Evolutionary conservation across 2,113 vertebrate species (phyloP), one percentile per base, ranked within the genome.

Genomic region (Heterochromis multidens): DNA sequence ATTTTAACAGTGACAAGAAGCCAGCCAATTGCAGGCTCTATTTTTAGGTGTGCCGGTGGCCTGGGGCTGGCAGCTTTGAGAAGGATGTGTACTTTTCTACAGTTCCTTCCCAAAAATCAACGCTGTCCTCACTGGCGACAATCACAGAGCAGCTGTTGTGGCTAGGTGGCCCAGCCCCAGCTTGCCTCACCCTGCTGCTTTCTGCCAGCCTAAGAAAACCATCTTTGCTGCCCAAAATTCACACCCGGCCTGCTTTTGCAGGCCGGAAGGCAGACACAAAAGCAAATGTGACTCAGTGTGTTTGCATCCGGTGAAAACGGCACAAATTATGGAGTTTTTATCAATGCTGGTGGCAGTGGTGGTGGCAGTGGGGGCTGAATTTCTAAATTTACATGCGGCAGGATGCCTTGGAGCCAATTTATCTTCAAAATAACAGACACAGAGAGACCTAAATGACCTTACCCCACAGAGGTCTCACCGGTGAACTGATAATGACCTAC

Each of bases 81-180:
- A 86, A 95, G 96, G 95, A 96, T 96, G 95, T 96, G 91, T 95
- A 96, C 91, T 92, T 92, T 95, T 95, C 94, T 94, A 84, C 89
- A 96, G 95, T 87, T 97, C 96, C 96, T 96, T 97, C 96, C 96
- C 96, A 94, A 95, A 95, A 95, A 95, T 91, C 94, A 95, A 90
- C 82, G 84, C 87, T 94, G 95, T 94, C 95, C 94, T 92, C 92
- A 89, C 83, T 91, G 89, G 91, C 90, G 93, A 95, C 94, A 95
- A 95, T 95, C 93, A 93, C 89, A 89, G 85, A 86, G 91, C 92
- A 90, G 92, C 93, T 96, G 95, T 96, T 96, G 95, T 95, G 95
- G 94, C 96, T 96, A 93, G 70, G 86, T 90, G 86, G 89, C 87
- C 67, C 33, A 7, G 82, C 90, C 84, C 74, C 49, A 54, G 91